Conservation (phyloP, 2,797 vertebrate species). For the Lacerta viridis region DNA sequence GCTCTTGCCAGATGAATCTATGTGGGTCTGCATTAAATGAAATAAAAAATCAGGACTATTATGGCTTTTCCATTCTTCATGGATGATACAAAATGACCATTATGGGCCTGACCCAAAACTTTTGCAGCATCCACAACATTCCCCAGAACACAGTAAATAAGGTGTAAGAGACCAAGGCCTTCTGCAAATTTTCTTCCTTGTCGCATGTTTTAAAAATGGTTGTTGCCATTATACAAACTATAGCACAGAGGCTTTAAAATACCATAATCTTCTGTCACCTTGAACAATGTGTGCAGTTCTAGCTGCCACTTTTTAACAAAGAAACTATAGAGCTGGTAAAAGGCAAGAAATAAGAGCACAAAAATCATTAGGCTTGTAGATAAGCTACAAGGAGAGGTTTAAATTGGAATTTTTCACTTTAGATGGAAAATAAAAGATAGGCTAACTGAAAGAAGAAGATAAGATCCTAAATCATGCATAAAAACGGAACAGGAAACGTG, state of each 20-base stretch:
- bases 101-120: neutral
- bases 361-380: slow-evolving; percentile 26
- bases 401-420: slow-evolving; percentile 32
- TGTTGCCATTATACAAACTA: neutral
- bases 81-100: neutral
- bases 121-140: neutral
- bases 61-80: neutral
- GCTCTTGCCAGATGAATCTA: neutral
- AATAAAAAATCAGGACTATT: neutral
- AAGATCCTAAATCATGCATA: slow-evolving; percentile 18
- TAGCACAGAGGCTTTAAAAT: neutral
- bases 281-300: slow-evolving; percentile 15
- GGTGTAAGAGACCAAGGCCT: neutral
- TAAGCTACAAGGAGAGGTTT: slow-evolving; percentile 17
- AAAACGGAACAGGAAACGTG: neutral
- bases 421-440: slow-evolving; percentile 26
- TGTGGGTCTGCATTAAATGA: neutral
- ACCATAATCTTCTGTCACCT: slow-evolving; percentile 1
- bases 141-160: neutral
- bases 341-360: neutral
- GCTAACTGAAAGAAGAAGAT: slow-evolving; percentile 24
- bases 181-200: neutral
- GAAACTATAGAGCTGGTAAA: neutral
- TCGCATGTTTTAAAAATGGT: neutral
- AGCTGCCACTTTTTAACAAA: slow-evolving; percentile 31